These are phyloP conservation scores for Steinernema khuongi DNA, from an alignment of 1,140 invertebrate genomes.

Conservation along the genomic window DNA sequence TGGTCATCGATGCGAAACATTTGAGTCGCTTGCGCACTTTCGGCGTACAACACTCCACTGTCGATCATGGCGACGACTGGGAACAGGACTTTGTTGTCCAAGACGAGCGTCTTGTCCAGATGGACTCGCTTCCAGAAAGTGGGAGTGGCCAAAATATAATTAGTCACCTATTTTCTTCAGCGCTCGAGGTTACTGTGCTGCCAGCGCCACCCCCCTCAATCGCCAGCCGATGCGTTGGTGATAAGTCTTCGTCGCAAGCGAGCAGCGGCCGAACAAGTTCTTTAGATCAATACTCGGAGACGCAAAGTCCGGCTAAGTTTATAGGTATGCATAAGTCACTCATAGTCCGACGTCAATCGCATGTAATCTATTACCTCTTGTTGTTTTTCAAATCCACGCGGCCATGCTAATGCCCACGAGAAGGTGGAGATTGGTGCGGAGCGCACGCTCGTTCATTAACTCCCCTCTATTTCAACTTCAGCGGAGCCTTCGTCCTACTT, in stretches of 20 bases:
- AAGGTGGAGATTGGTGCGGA: neutral
- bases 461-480: neutral
- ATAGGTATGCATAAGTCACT: neutral
- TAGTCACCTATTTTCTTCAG: neutral
- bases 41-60: neutral
- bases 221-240: neutral
- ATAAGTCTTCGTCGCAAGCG: neutral
- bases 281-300: conserved; percentile 13
- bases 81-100: neutral
- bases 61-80: neutral
- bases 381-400: neutral
- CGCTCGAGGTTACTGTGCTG: neutral
- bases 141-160: neutral
- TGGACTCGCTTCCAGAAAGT: conserved; percentile 5
- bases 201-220: neutral
- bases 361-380: conserved; percentile 7
- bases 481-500: neutral
- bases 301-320: conserved; percentile 14
- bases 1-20: neutral
- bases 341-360: neutral
- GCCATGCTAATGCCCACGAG: neutral
- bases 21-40: neutral
- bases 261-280: conserved; percentile 9
- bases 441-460: neutral
- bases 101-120: neutral